These are phyloP conservation scores for Dinomys branickii DNA, from an alignment of 2,113 vertebrate genomes.

Conservation along the genomic window DNA sequence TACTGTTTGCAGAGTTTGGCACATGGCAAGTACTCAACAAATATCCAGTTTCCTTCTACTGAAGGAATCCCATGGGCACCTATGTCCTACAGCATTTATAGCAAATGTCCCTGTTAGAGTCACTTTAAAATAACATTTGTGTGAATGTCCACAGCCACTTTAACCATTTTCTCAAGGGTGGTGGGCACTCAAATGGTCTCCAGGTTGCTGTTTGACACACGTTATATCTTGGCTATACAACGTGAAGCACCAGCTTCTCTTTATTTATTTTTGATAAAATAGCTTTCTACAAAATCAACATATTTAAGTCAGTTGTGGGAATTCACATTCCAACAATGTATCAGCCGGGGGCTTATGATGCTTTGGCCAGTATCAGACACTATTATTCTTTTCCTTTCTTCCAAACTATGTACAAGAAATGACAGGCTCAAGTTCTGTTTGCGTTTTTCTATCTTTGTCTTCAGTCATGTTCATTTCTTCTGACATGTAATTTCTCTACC, in stretches of 20 bases:
- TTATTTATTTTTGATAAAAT: background rate
- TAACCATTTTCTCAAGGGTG: background rate
- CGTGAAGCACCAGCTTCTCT: background rate
- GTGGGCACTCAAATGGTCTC: background rate
- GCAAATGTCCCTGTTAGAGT: background rate
- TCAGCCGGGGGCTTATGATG: background rate
- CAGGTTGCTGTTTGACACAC: background rate
- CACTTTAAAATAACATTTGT: background rate
- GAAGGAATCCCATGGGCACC: background rate
- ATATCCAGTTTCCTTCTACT: background rate
- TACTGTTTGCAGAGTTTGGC: background rate
- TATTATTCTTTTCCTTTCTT: background rate
- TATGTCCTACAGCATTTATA: background rate
- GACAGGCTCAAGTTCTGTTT: background rate
- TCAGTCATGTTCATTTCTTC: background rate
- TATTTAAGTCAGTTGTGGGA: background rate
- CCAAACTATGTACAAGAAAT: conserved; percentile 5
- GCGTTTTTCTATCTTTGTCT: background rate
- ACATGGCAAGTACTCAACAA: background rate
- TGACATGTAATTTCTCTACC: background rate
- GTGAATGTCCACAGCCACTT: background rate
- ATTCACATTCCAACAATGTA: background rate
- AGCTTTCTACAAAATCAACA: background rate
- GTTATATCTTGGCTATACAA: background rate
- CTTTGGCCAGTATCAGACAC: background rate